phyloP scores from a whole-genome alignment of 2,113 vertebrate species.

The Ceuthmochares aereus region DNA sequence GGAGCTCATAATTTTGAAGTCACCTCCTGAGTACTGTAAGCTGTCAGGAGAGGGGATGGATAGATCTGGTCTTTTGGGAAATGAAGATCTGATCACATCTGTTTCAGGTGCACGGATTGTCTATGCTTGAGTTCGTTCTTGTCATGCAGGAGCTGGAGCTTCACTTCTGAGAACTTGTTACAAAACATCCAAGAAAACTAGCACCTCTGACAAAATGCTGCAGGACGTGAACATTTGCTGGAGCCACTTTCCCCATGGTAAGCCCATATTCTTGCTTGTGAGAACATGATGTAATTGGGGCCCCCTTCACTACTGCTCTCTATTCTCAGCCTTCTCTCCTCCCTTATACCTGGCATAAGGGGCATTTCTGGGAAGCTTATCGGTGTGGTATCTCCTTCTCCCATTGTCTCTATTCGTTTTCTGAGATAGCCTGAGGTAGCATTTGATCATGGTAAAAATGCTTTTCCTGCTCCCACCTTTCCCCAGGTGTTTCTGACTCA shows the following conservation, averaged over 20 bases:
- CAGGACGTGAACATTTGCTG: background rate
- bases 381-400: background rate
- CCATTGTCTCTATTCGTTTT: background rate
- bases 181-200: background rate
- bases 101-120: fast-evolving
- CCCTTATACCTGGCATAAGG: background rate
- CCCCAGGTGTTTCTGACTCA: conserved; percentile 48
- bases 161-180: background rate
- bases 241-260: background rate
- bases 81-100: background rate
- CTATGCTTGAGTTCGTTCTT: background rate
- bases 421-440: background rate
- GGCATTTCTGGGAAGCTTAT: background rate
- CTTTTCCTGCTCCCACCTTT: background rate
- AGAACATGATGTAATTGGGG: background rate
- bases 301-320: background rate
- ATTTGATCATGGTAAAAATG: background rate
- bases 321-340: background rate
- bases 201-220: background rate
- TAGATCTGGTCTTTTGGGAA: background rate
- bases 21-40: background rate
- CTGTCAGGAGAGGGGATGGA: background rate
- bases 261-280: background rate
- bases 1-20: background rate
- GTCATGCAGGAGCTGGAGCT: background rate